phyloP scores from a whole-genome alignment of 2,113 vertebrate genomes.

The Thalassoma bifasciatum region DNA sequence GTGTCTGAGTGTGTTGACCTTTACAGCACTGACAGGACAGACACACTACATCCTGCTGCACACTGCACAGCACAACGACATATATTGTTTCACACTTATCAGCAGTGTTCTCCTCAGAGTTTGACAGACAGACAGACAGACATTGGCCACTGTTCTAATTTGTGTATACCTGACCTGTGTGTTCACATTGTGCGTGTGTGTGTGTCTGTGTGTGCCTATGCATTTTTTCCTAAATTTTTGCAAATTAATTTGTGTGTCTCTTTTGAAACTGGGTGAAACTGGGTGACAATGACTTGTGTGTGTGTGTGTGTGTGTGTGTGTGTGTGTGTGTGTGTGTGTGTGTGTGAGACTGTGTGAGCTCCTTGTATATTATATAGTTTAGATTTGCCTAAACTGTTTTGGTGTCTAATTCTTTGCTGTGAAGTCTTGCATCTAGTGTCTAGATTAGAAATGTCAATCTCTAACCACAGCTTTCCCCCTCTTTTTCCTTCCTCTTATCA shows the following conservation, averaged over 20 bases:
- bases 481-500: slow-evolving; percentile 58
- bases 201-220: slow-evolving; percentile 74
- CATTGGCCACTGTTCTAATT: slow-evolving; percentile 68
- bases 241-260: slow-evolving; percentile 45
- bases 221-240: slow-evolving; percentile 53
- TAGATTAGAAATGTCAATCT: slow-evolving; percentile 47
- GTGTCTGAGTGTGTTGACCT: slow-evolving; percentile 62
- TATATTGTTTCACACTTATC: slow-evolving; percentile 43
- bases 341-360: slow-evolving; percentile 4
- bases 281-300: not conserved
- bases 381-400: slow-evolving; percentile 9
- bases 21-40: slow-evolving; percentile 44
- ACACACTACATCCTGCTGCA: slow-evolving; percentile 59
- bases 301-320: not conserved
- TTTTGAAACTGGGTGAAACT: slow-evolving; percentile 40
- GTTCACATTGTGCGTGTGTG: slow-evolving; percentile 76
- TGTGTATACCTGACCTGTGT: slow-evolving; percentile 65
- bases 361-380: slow-evolving; percentile 7
- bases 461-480: slow-evolving; percentile 65
- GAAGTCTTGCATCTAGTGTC: slow-evolving; percentile 55
- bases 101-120: slow-evolving; percentile 65
- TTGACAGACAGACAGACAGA: slow-evolving; percentile 73
- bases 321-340: slow-evolving; percentile 3
- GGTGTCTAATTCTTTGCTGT: slow-evolving; percentile 60
- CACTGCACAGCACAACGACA: slow-evolving; percentile 70